A percentile compares a stretch with the other conserved stretches of the same genome.
phyloP scores from a whole-genome alignment of 2,797 vertebrate genomes.

The Cuculus canorus region DNA sequence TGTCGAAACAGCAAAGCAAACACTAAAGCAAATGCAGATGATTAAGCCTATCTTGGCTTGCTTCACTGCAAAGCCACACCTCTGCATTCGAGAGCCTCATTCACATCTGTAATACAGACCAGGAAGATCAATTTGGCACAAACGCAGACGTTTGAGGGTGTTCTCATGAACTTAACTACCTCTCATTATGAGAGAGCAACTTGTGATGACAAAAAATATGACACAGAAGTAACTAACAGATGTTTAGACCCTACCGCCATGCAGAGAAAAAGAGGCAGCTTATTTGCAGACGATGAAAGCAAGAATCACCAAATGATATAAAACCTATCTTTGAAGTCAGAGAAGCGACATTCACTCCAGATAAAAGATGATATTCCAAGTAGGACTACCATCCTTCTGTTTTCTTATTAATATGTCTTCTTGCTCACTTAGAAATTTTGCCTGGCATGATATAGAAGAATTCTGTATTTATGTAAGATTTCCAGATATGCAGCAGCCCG shows the following conservation, averaged over 20 bases:
- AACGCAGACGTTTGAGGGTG: background rate
- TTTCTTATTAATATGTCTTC: background rate
- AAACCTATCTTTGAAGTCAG: background rate
- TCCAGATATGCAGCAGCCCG: background rate
- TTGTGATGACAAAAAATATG: background rate
- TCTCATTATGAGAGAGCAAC: background rate
- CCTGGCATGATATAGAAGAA: background rate
- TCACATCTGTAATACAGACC: rapidly evolving
- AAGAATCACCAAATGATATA: background rate
- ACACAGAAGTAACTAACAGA: background rate
- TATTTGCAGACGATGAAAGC: background rate
- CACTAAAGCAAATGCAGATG: background rate
- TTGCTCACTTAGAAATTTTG: background rate
- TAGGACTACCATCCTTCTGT: background rate
- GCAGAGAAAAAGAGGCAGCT: background rate
- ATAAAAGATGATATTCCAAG: background rate
- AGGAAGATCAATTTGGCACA: background rate
- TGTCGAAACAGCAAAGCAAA: conserved; percentile 51
- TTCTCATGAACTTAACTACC: background rate
- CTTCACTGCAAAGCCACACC: background rate
- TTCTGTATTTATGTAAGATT: background rate
- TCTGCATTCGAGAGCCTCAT: background rate
- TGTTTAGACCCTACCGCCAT: background rate
- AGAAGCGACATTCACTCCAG: background rate
- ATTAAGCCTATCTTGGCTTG: background rate